Evolutionary conservation across 2,113 vertebrate species (phyloP).

Genomic region (Eulacestoma nigropectus): DNA sequence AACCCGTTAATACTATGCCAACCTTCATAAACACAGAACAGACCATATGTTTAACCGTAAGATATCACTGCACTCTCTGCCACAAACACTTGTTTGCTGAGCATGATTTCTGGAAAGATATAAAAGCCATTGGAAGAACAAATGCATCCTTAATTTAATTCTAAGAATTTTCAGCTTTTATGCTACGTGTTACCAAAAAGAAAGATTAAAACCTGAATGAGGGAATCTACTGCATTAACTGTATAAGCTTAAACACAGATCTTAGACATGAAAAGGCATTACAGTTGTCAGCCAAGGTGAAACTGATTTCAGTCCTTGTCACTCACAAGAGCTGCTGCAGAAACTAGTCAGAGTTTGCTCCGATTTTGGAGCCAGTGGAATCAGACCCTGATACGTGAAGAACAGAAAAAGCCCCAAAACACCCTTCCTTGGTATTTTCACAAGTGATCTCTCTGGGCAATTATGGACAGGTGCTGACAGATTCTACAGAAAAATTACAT

Average conservation of each 20-base stretch:
- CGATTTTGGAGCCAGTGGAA: neutral
- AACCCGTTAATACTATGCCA: neutral
- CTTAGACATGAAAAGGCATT: neutral
- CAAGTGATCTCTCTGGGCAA: neutral
- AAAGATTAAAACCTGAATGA: neutral
- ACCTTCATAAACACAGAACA: neutral
- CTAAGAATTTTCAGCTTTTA: neutral
- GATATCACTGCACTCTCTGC: neutral
- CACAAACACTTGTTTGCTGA: neutral
- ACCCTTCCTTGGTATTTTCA: neutral
- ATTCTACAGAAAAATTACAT: neutral
- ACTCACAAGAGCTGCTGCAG: neutral
- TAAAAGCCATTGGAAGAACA: neutral
- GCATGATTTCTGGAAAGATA: neutral
- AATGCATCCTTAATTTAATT: neutral
- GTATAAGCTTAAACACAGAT: neutral
- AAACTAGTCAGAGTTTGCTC: neutral
- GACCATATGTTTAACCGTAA: neutral
- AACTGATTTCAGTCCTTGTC: neutral
- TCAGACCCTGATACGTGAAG: neutral
- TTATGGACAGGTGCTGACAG: neutral
- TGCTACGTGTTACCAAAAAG: neutral
- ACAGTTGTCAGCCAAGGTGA: neutral
- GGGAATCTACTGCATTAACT: neutral
- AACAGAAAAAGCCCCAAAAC: neutral